Evolutionary conservation across 1,140 invertebrate genomes (phyloP).

Genomic region (Drosophila tropicalis): DNA sequence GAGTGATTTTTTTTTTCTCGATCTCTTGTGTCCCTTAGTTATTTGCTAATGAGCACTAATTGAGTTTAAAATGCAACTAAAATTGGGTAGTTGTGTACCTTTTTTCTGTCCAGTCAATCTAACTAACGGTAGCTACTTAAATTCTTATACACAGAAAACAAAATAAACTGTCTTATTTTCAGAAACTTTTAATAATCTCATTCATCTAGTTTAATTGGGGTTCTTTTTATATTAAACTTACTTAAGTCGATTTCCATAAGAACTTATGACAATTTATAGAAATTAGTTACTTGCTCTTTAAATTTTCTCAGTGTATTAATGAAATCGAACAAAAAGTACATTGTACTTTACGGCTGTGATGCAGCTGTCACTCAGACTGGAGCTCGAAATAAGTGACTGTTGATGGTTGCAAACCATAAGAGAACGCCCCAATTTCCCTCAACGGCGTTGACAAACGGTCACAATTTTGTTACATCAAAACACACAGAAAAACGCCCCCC

Average conservation of each 20-base stretch:
- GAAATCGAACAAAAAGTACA: slow-evolving; percentile 73
- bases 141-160: background rate
- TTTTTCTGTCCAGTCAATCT: slow-evolving; percentile 15
- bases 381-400: slow-evolving; percentile 72
- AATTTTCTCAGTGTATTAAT: slow-evolving; percentile 39
- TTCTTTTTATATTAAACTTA: too few species aligned
- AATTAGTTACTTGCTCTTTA: slow-evolving; percentile 6
- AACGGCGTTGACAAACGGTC: slow-evolving; percentile 65
- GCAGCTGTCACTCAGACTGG: slow-evolving; percentile 68
- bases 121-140: slow-evolving; percentile 47
- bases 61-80: slow-evolving; percentile 76
- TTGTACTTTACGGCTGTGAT: slow-evolving; percentile 35
- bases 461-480: slow-evolving; percentile 43
- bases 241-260: too few species aligned
- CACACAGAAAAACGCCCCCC: slow-evolving; percentile 44
- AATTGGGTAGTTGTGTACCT: slow-evolving; percentile 52
- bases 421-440: slow-evolving; percentile 66
- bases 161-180: background rate
- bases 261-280: too few species aligned
- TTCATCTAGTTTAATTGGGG: too few species aligned
- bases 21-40: slow-evolving; percentile 55
- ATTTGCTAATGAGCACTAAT: slow-evolving; percentile 78
- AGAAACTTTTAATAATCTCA: too few species aligned
- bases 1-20: slow-evolving; percentile 60
- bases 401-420: slow-evolving; percentile 53